These are phyloP conservation scores for Mechanitis messenoides DNA, from an alignment of 2,888 invertebrate genomes.

Conservation along the genomic window DNA sequence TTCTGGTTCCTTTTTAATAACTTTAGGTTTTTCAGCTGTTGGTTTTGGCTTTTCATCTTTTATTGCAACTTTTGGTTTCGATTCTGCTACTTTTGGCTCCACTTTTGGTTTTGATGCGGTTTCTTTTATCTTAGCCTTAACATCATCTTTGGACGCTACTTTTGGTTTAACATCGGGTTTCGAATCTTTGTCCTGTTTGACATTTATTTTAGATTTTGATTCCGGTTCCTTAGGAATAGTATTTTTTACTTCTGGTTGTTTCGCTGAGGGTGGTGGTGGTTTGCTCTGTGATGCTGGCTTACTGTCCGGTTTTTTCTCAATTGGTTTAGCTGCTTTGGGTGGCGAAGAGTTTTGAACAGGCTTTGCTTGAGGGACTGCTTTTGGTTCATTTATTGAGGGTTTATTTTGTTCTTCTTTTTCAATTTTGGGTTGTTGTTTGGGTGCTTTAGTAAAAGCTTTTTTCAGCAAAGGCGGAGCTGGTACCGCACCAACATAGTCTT, in stretches of 20 bases:
- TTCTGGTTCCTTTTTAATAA: conserved; percentile 27
- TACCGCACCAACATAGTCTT: conserved; percentile 80
- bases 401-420: conserved; percentile 23
- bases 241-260: conserved; percentile 14
- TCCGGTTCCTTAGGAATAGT: conserved; percentile 16
- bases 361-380: conserved; percentile 12
- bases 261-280: background rate
- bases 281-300: conserved; percentile 9
- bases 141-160: conserved; percentile 21
- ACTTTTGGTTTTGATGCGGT: conserved; percentile 28
- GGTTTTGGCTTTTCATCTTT: conserved; percentile 28
- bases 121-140: conserved; percentile 28
- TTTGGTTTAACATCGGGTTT: conserved; percentile 38
- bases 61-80: conserved; percentile 26
- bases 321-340: background rate
- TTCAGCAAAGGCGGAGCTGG: conserved; percentile 72
- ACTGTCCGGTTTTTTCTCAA: background rate
- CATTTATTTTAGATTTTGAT: conserved; percentile 14
- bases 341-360: background rate
- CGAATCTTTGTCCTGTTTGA: conserved; percentile 34
- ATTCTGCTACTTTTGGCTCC: conserved; percentile 39
- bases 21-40: conserved; percentile 40
- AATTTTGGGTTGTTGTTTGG: conserved; percentile 23
- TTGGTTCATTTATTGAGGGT: conserved; percentile 27
- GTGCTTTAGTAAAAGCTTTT: conserved; percentile 47